A percentile compares a stretch with the other conserved stretches of the same genome.
Conservation (phyloP, 2,797 vertebrate species). For the Oreochromis grahami region DNA sequence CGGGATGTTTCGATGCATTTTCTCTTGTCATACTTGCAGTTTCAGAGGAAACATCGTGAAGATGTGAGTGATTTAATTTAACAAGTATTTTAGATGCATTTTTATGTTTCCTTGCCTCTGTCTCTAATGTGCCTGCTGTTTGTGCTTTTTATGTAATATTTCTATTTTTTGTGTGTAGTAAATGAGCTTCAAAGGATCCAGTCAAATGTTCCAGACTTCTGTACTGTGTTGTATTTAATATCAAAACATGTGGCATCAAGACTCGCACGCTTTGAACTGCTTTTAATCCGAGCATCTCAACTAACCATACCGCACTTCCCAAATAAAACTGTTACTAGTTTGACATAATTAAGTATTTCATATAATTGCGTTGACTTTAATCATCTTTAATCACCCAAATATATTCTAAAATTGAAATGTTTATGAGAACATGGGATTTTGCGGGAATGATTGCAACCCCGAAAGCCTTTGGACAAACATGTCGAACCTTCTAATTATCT, state of each 20-base stretch:
- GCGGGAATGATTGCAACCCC: conserved; percentile 71
- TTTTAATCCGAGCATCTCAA: conserved; percentile 54
- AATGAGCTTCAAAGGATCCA: conserved; percentile 1
- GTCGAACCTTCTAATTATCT: conserved; percentile 77
- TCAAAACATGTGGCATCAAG: conserved; percentile 72
- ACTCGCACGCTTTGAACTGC: conserved; percentile 40
- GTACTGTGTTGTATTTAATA: conserved; percentile 47
- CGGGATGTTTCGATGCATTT: conserved; percentile 6
- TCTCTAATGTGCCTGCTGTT: not conserved
- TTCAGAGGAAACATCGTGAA: not conserved
- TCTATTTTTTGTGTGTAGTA: not conserved
- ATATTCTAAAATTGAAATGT: conserved; percentile 80
- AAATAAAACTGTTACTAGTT: conserved; percentile 75
- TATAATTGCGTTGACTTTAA: conserved; percentile 75
- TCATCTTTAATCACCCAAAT: conserved; percentile 77
- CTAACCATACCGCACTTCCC: conserved; percentile 66
- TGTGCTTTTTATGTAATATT: not conserved
- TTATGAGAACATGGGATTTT: conserved; percentile 75
- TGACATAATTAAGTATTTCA: conserved; percentile 78
- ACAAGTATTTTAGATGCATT: not conserved
- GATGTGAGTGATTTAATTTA: not conserved
- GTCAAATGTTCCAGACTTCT: conserved; percentile 20
- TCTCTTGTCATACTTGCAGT: not conserved
- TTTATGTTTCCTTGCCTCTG: not conserved
- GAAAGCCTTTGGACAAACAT: conserved; percentile 69